These are phyloP conservation scores for Sinhomidia bicolor DNA, from an alignment of 2,888 invertebrate genomes.

Conservation along the genomic window DNA sequence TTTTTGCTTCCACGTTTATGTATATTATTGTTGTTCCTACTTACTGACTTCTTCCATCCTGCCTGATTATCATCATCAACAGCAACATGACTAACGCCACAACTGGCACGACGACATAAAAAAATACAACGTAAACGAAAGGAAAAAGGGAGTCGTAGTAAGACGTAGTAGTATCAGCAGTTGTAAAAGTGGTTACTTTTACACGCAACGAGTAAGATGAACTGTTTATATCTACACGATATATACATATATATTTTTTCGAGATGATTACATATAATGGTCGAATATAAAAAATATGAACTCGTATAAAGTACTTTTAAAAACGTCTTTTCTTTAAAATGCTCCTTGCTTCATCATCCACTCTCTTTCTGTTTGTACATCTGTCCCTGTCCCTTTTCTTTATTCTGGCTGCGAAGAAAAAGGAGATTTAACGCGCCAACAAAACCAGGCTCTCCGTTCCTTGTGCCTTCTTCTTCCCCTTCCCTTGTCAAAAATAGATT, in stretches of 20 bases:
- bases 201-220: constrained; percentile 31
- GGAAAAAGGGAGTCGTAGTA: constrained; percentile 40
- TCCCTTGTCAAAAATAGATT: constrained; percentile 42
- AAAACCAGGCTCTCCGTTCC: not conserved
- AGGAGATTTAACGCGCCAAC: constrained; percentile 25
- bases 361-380: not conserved
- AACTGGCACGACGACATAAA: not conserved
- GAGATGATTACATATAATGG: not conserved
- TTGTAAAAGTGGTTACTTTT: not conserved
- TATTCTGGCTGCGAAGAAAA: not conserved
- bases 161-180: not conserved
- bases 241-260: too few species aligned
- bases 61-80: constrained; percentile 7
- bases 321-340: constrained; percentile 49
- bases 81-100: constrained; percentile 6
- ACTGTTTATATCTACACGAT: too few species aligned
- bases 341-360: constrained; percentile 5
- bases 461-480: not conserved
- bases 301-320: constrained; percentile 5
- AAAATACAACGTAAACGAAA: constrained; percentile 46
- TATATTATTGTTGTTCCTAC: too few species aligned
- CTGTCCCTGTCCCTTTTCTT: constrained; percentile 43
- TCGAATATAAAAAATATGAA: not conserved
- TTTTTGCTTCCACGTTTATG: constrained; percentile 8
- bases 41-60: not conserved